Evolutionary conservation across 2,888 invertebrate species (phyloP).

Genomic region (Blera fallax): DNA sequence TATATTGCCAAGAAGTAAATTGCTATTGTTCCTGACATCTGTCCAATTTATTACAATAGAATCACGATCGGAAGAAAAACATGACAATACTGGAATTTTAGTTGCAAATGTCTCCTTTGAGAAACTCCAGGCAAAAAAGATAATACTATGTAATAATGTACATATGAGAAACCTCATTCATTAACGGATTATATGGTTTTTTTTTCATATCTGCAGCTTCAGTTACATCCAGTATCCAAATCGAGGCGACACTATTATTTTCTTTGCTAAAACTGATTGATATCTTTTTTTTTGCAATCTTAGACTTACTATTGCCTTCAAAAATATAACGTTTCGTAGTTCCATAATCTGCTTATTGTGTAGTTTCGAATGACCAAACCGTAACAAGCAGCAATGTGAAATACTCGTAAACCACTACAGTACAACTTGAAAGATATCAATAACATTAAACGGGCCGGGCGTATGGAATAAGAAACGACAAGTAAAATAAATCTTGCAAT

Average conservation of each 20-base stretch:
- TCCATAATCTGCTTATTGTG: conserved; percentile 12
- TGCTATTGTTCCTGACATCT: too few species aligned
- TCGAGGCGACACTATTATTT: background rate
- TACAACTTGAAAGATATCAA: background rate
- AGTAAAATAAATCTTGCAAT: background rate
- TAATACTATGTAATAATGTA: too few species aligned
- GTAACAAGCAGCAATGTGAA: background rate
- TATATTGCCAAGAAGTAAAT: too few species aligned
- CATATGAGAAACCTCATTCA: too few species aligned
- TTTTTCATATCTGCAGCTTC: background rate
- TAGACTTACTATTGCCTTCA: background rate
- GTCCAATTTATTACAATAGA: too few species aligned
- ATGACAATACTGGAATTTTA: too few species aligned
- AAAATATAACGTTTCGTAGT: background rate
- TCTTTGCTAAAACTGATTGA: background rate
- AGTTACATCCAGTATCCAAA: background rate
- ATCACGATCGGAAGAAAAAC: too few species aligned
- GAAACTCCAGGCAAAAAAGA: too few species aligned
- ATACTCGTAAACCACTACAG: background rate
- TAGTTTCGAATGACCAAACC: background rate
- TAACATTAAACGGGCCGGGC: background rate
- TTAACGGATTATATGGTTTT: background rate
- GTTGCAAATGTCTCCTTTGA: too few species aligned
- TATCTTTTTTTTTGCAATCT: background rate
- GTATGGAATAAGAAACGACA: background rate